Evolutionary conservation across 2,888 invertebrate species (phyloP), one percentile per base, ranked within the genome.

Genomic region (Entomobrya multifasciata): DNA sequence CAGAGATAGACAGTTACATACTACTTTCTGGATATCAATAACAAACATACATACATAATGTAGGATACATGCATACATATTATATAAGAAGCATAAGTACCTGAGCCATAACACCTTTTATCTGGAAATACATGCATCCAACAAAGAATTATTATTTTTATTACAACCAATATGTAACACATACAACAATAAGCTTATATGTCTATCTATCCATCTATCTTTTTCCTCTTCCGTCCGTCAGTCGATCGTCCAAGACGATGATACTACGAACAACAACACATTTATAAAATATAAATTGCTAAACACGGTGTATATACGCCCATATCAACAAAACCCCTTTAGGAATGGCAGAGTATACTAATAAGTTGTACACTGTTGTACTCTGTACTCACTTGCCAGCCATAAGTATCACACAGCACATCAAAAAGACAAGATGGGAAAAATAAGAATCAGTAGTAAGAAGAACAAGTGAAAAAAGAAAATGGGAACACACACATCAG

Each of bases 221-320:
- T 60, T 30, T 60, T 20, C 36, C 17, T 36, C 65, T 36, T 36
- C 8, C 8, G 17, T 36, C 65, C 65, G 36, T 65, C 65, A 30
- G 36, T 65, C 65, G 65, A 70, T 47, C n/a, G 52, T 52, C 3
- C 4, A 36, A 36, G 52, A 52, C 65, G 65, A 41, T 17, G 41
- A 41, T 65, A 65, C 36, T 8, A 36, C 5, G 4, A 36, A 8
- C 36, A 36, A 36, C 36, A 36, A 36, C 27, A 77, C 55, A 67
- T 76, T 65, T 84, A 84, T 84, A 84, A 77, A 84, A 84, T 84
- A 84, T 84, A 84, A 84, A 84, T 77, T 84, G 77, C 67, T 84
- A 77, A 77, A 77, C 77, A 67, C 20, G 36, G 55, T 55, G 22
- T 44, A 62, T 78, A 72, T 49, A 79, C 74, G 72, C 74, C 79